Conservation (phyloP, 2,113 vertebrate species). For the Grammomys surdaster region DNA sequence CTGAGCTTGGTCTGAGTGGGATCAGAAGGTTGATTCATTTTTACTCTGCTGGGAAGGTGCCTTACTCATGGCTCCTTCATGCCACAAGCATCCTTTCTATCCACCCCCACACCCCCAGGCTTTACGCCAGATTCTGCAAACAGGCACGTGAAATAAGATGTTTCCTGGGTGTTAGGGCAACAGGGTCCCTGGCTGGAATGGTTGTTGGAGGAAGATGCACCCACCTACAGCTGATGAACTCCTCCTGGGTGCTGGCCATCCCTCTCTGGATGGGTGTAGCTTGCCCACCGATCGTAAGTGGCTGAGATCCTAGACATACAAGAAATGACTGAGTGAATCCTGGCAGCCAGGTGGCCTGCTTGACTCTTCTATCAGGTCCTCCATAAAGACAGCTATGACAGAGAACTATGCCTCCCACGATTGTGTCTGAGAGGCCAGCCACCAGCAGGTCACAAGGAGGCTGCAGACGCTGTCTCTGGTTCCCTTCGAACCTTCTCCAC, state of each 20-base stretch:
- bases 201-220: neutral
- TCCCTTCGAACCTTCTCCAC: neutral
- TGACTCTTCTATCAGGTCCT: neutral
- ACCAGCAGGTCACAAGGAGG: neutral
- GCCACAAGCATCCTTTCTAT: neutral
- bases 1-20: conserved; percentile 36
- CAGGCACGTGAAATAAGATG: neutral
- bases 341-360: neutral
- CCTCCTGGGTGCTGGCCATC: neutral
- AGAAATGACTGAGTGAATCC: neutral
- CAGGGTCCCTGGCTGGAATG: neutral
- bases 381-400: neutral
- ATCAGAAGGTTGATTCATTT: conserved; percentile 76
- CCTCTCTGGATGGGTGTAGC: no score
- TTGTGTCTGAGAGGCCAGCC: neutral
- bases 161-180: neutral
- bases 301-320: neutral
- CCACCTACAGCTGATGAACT: fast-evolving
- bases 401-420: neutral
- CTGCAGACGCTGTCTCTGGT: neutral
- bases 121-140: neutral
- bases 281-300: neutral
- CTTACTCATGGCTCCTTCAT: conserved; percentile 72
- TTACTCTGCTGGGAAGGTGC: conserved; percentile 73
- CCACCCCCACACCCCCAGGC: neutral